Evolutionary conservation across 2,888 invertebrate genomes (phyloP), one percentile per base, ranked within the genome.

Genomic region (Ophonus ardosiacus): DNA sequence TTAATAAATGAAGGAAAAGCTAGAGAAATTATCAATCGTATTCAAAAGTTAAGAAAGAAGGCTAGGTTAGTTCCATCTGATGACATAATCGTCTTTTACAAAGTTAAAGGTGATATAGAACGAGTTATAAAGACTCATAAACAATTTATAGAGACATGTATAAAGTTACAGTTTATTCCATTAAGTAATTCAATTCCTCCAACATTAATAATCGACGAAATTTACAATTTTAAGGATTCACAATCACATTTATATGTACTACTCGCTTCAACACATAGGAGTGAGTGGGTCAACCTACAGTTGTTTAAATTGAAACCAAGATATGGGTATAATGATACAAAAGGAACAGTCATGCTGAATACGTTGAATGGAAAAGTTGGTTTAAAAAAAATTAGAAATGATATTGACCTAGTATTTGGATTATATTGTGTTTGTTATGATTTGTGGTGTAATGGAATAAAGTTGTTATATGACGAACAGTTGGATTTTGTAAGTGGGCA

Each of bases 41-140:
- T 99, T 40, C 99, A 99, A 90, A 99, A 98, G 91, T 92, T 99
- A 10, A 93, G 99, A 85, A 99, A 99, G 92, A 98, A 98, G 92
- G 98, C 97, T 0, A 96, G 96, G 88, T 93, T 99, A 51, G 96
- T 98, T 21, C 98, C 98, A 0, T 96, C 97, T 0, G 98, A 99
- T 91, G 95, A 96, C 86, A 97, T 98, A 5, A 93, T 94, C 61
- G 96, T 98, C 10, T 97, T 94, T 91, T 97, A 96, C 89, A 92
- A 93, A 31, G 93, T 96, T 0, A 92, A 91, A 65, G 94, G 94
- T 86, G 94, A 95, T 87, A 92, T 97, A 61, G 91, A 93, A 3
- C 93, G 95, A 85, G 94, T 98, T 21, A 15, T 57, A 17, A 91
- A 92, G 59, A 93, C 94, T 38, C 96, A 96, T 89, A 92, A 93